These are phyloP conservation scores for Amphibalanus amphitrite DNA, from an alignment of 1,140 invertebrate species.

Conservation along the genomic window DNA sequence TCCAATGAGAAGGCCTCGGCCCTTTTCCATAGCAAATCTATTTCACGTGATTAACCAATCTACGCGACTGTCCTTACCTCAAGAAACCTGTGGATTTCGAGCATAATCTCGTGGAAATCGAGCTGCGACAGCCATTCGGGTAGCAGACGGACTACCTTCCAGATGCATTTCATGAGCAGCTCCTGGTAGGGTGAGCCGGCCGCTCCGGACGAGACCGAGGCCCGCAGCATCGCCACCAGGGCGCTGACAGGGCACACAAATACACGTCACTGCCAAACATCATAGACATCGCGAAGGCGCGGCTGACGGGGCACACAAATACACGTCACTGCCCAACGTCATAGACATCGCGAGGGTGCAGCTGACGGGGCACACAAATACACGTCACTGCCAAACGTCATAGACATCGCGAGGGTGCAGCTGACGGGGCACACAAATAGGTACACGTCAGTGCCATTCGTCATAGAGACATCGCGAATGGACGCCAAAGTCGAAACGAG, in stretches of 20 bases:
- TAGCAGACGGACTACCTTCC: constrained; percentile 65
- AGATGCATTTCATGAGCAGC: constrained; percentile 71
- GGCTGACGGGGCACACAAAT: constrained; percentile 30
- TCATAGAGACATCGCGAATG: too few species aligned
- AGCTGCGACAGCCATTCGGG: constrained; percentile 52
- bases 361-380: too few species aligned
- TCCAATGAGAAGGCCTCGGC: too few species aligned
- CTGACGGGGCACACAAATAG: too few species aligned
- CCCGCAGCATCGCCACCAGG: constrained; percentile 52
- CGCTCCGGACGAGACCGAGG: constrained; percentile 38
- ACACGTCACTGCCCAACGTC: not conserved
- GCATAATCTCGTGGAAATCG: constrained; percentile 58
- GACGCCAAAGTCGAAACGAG: too few species aligned
- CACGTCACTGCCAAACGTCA: too few species aligned
- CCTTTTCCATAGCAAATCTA: too few species aligned
- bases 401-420: too few species aligned
- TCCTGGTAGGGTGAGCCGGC: constrained; percentile 50
- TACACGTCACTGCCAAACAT: not conserved
- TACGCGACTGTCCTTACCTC: constrained; percentile 28
- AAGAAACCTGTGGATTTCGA: constrained; percentile 71
- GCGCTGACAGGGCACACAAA: constrained; percentile 36
- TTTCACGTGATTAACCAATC: too few species aligned
- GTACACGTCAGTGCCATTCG: too few species aligned
- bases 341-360: too few species aligned
- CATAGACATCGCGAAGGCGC: too few species aligned